A percentile compares a stretch with the other conserved stretches of the same genome.
Evolutionary conservation across 2,113 vertebrate species (phyloP).

Genomic region (Hoplias malabaricus): DNA sequence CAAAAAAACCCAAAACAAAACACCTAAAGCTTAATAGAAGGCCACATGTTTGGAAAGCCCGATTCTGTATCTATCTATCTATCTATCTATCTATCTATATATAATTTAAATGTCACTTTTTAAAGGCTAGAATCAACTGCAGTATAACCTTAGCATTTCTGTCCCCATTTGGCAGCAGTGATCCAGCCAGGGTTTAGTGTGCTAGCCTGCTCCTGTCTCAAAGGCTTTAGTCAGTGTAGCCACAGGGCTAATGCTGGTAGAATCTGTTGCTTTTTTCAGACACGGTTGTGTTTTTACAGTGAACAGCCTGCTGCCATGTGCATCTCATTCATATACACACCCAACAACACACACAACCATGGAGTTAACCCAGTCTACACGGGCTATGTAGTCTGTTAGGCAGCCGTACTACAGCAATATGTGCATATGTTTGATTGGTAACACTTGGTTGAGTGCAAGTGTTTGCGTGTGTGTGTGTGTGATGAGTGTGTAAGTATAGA

Average conservation of each 20-base stretch:
- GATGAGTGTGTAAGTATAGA: not conserved
- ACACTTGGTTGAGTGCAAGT: too few relatives aligned
- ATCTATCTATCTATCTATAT: not conserved
- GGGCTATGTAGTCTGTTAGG: too few relatives aligned
- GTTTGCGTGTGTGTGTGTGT: constrained; percentile 5
- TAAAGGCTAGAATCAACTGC: not conserved
- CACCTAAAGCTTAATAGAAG: too few relatives aligned
- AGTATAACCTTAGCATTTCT: not conserved
- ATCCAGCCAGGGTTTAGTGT: not conserved
- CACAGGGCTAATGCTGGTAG: constrained; percentile 55
- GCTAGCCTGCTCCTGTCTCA: not conserved
- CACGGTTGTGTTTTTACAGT: constrained; percentile 54
- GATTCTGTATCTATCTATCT: not conserved
- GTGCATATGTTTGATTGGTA: not conserved
- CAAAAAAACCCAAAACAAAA: too few relatives aligned
- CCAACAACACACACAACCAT: not conserved
- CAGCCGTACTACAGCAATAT: not conserved
- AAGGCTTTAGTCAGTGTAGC: constrained; percentile 53
- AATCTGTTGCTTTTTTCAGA: constrained; percentile 62
- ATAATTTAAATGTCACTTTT: too few relatives aligned
- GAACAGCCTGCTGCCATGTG: constrained; percentile 48
- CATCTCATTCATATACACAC: constrained; percentile 29
- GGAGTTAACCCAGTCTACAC: too few relatives aligned
- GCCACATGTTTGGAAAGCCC: too few relatives aligned
- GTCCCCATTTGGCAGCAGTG: not conserved